phyloP scores from a whole-genome alignment of 2,113 vertebrate genomes.

The Hemiprocne comata region DNA sequence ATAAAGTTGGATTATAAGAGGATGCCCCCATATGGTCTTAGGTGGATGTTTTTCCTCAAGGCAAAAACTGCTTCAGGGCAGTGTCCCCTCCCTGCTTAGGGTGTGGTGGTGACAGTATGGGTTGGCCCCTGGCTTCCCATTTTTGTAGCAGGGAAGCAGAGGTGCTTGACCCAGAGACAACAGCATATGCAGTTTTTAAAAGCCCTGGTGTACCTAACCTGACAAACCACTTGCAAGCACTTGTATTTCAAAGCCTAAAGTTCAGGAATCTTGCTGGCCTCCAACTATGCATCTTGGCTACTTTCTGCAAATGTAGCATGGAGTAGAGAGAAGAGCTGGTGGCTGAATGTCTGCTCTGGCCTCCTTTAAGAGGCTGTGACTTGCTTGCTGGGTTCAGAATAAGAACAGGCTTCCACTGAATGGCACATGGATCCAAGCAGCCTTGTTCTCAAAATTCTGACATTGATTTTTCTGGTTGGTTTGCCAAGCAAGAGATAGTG shows the following conservation, averaged over 20 bases:
- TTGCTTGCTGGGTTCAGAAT: neutral
- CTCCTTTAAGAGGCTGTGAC: neutral
- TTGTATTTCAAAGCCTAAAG: neutral
- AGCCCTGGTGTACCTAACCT: neutral
- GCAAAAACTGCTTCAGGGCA: neutral
- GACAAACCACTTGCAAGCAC: neutral
- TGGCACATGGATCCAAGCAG: neutral
- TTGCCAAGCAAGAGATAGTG: neutral
- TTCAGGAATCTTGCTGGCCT: neutral
- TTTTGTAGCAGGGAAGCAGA: neutral
- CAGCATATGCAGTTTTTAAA: neutral
- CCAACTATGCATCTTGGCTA: neutral
- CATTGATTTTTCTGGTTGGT: neutral
- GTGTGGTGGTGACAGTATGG: neutral
- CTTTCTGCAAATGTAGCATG: neutral
- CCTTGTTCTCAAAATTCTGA: neutral
- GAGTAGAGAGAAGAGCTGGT: neutral
- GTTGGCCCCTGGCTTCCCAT: neutral
- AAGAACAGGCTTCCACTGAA: neutral
- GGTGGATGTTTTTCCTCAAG: constrained; percentile 35
- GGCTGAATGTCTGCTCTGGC: neutral
- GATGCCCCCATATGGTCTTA: constrained; percentile 43
- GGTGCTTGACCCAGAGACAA: neutral
- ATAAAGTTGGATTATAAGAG: constrained; percentile 83
- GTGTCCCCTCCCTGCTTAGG: neutral